These are phyloP conservation scores for Ichneumon xanthorius DNA, from an alignment of 2,888 invertebrate species.

Conservation along the genomic window DNA sequence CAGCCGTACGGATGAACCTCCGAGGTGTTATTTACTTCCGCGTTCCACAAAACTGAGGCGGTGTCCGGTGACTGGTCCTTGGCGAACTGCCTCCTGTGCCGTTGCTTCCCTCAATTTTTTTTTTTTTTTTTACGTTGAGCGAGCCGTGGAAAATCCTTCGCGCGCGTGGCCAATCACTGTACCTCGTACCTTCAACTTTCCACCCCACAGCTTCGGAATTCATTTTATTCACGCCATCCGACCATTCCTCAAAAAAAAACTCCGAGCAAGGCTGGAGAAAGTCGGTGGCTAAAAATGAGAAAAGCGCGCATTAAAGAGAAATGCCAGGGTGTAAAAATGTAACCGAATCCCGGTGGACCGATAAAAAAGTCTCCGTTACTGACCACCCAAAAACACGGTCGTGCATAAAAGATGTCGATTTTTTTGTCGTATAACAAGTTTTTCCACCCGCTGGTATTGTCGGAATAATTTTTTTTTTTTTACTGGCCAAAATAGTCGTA, in stretches of 20 bases:
- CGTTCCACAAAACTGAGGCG: not conserved
- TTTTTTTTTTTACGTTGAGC: not conserved
- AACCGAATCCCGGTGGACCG: not conserved
- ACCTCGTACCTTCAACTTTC: not conserved
- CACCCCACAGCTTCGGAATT: constrained; percentile 23
- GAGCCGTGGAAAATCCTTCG: too few species aligned
- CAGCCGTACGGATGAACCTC: constrained; percentile 7
- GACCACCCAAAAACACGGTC: not conserved
- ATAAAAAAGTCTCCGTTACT: constrained; percentile 12
- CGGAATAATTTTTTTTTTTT: too few species aligned
- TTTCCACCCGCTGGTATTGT: not conserved
- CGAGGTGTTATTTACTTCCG: constrained; percentile 7
- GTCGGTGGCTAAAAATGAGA: not conserved
- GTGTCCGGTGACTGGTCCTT: not conserved
- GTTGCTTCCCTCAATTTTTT: not conserved
- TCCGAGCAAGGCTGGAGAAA: not conserved
- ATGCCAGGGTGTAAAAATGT: constrained; percentile 7
- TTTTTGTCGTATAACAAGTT: not conserved
- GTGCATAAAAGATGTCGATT: constrained; percentile 5
- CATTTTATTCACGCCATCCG: constrained; percentile 30
- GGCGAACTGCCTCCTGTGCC: not conserved
- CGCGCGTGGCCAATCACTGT: not conserved
- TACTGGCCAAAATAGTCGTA: not conserved
- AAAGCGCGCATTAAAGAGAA: not conserved
- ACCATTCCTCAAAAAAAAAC: constrained; percentile 3